Evolutionary conservation across 2,888 invertebrate species (phyloP), one percentile per base, ranked within the genome.

Genomic region (Microchrysa polita): DNA sequence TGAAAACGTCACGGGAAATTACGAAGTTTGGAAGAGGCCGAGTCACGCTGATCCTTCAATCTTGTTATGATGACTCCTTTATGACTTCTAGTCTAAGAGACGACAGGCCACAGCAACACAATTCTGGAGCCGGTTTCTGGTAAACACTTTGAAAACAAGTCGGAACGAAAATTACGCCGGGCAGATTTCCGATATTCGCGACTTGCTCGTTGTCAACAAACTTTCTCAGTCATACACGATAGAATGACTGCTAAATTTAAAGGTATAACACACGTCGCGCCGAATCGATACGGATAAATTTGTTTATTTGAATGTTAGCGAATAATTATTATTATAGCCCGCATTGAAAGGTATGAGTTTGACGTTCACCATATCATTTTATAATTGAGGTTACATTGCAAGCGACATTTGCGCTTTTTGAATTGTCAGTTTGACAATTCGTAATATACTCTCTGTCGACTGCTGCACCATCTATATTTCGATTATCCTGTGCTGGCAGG

Each of bases 351-450:
- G 12, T 69, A 23, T 20, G 48, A 34, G 42, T 40, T 40, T 69
- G 69, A 69, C 69, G 57, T 12, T 69, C 40, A 57, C 69, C n/a
- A n/a, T n/a, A n/a, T 55, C 57, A 40, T 18, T 1, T 2, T 12
- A n/a, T n/a, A 14, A 69, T 69, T 69, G 69, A 69, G 69, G 69
- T 69, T 69, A 69, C 10, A 12, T 55, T 23, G 16, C 2, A 34
- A 9, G 42, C 69, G 69, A 69, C 57, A 40, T 69, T 69, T 69
- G 65, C 65, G 65, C 65, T 67, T 44, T 42, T 1, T 10, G 59
- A 14, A 18, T n/a, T 23, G 59, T 57, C 18, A 20, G 20, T 16
- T 22, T 20, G 22, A 20, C 22, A 57, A 20, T 7, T n/a, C n/a
- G 18, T 55, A 20, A n/a, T 48, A 12, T 52, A 5, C 55, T 18